Evolutionary conservation across 37 sponge, comb jelly and placozoan genomes (phyloP).

Genomic region (Halichondria panicea): DNA sequence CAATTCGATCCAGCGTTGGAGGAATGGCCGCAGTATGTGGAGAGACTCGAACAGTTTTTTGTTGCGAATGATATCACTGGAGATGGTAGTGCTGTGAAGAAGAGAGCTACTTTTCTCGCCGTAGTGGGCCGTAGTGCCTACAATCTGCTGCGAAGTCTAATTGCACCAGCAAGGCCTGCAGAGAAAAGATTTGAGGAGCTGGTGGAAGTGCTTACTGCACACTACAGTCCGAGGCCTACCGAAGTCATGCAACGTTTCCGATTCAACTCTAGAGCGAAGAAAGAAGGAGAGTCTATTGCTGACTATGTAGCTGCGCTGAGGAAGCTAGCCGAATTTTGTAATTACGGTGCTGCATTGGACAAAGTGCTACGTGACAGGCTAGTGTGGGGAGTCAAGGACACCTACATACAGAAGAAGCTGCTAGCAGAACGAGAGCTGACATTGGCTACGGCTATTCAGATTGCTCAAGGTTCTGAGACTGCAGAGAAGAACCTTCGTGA

Average conservation of each 20-base stretch:
- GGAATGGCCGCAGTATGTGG: constrained; percentile 29
- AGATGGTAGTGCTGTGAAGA: background rate
- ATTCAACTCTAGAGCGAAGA: constrained; percentile 26
- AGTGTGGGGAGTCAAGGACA: constrained; percentile 29
- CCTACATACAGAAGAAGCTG: constrained; percentile 7
- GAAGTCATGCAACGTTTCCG: constrained; percentile 15
- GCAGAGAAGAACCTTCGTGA: constrained; percentile 17
- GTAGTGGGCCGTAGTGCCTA: constrained; percentile 8
- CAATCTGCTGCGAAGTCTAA: constrained; percentile 7
- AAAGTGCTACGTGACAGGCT: constrained; percentile 45
- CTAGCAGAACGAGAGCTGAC: constrained; percentile 17
- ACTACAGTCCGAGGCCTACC: constrained; percentile 28
- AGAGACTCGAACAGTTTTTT: constrained; percentile 6
- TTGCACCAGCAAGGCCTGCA: constrained; percentile 20
- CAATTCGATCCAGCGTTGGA: constrained; percentile 10
- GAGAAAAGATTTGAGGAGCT: constrained; percentile 32
- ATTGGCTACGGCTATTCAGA: constrained; percentile 7
- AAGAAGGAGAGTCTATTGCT: constrained; percentile 35
- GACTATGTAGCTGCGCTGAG: constrained; percentile 30
- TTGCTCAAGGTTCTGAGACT: constrained; percentile 17
- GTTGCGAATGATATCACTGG: constrained; percentile 17
- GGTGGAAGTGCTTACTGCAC: constrained; percentile 10
- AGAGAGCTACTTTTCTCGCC: background rate
- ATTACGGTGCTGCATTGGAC: constrained; percentile 14
- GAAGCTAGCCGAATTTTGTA: constrained; percentile 15